Percentiles rank a stretch among this genome's conserved stretches.
phyloP scores from a whole-genome alignment of 2,113 vertebrate species.

The Cynocephalus volans region DNA sequence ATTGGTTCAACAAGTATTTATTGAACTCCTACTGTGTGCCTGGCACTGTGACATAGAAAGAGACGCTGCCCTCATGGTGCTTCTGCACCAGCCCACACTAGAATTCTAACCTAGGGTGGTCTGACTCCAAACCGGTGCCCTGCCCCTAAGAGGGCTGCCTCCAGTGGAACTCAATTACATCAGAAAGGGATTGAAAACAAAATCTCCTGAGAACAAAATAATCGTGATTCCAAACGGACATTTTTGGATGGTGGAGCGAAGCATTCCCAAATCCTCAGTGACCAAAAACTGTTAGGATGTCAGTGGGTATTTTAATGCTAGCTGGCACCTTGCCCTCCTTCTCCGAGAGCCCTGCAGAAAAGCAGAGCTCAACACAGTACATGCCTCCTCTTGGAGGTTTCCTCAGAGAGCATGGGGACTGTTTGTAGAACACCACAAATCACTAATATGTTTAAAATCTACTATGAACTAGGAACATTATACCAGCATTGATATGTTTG shows the following conservation, averaged over 20 bases:
- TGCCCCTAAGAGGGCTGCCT: background rate
- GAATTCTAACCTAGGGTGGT: background rate
- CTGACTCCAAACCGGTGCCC: background rate
- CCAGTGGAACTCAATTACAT: background rate
- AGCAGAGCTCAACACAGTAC: background rate
- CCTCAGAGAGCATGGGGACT: background rate
- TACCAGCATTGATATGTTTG: background rate
- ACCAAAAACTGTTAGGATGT: background rate
- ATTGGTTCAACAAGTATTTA: background rate
- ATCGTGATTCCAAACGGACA: background rate
- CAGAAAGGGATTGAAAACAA: background rate
- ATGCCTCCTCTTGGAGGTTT: background rate
- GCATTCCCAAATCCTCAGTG: background rate
- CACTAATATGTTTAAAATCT: background rate
- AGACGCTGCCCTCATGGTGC: background rate
- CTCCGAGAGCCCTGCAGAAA: background rate
- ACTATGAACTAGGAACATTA: background rate
- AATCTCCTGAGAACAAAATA: constrained; percentile 5
- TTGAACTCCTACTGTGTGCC: background rate
- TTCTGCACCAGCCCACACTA: background rate
- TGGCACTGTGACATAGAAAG: background rate
- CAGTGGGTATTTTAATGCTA: background rate
- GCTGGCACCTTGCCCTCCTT: background rate
- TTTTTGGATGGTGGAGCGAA: background rate
- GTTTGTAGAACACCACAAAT: background rate